Percentiles rank a stretch among this genome's conserved stretches.
Evolutionary conservation across 92 coral and sea anemone species (phyloP).

Genomic region (Hydrozoanthus gracilis): DNA sequence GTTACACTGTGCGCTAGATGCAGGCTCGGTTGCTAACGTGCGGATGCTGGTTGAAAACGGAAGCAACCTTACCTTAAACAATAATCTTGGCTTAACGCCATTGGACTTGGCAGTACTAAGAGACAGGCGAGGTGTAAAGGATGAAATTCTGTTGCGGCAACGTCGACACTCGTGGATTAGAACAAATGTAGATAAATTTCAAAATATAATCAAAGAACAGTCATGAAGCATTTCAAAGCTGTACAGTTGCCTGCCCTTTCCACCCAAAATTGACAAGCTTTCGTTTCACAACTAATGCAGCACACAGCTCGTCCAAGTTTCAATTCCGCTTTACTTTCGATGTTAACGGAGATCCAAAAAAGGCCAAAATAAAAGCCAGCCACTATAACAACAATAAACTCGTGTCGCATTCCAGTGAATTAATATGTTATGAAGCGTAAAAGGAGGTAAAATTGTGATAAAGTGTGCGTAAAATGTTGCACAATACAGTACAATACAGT

Average conservation of each 20-base stretch:
- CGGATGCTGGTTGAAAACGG: constrained; percentile 18
- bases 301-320: too few species aligned
- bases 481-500: too few species aligned
- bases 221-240: not conserved
- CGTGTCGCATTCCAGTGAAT: too few species aligned
- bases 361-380: too few species aligned
- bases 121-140: constrained; percentile 8
- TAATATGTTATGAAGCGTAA: too few species aligned
- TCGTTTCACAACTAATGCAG: too few species aligned
- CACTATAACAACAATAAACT: too few species aligned
- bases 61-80: not conserved
- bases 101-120: constrained; percentile 16
- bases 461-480: too few species aligned
- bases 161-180: constrained; percentile 7
- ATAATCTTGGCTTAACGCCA: not conserved
- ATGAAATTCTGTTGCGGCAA: constrained; percentile 1
- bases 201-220: not conserved
- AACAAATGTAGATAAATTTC: constrained; percentile 5
- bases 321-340: too few species aligned
- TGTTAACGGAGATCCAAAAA: too few species aligned
- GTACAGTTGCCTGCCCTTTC: not conserved
- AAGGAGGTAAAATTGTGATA: too few species aligned
- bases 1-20: constrained; percentile 9
- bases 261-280: too few species aligned
- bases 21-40: constrained; percentile 9